Base-by-base conservation (phyloP, 2,113 vertebrate genomes). In the Climacteris rufus region DNA sequence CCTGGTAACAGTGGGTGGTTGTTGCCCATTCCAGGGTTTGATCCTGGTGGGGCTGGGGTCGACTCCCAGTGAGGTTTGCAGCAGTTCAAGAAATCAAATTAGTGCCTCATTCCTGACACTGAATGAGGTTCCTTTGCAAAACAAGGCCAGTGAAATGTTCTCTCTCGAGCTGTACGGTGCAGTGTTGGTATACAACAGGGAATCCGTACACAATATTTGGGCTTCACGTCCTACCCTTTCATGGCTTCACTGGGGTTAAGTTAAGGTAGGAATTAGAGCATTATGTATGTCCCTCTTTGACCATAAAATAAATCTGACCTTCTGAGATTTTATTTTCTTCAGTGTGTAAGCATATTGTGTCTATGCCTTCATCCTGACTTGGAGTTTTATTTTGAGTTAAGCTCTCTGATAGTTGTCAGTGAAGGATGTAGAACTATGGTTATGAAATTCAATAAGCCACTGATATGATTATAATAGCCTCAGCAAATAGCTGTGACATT, bases 321-420 rank as follows among this genome's bases (percentile, higher is more conserved):
- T 79, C 15, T 8, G 61, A 45, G 75, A 37, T 57, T 49, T 75
- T 90, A 35, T 76, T 74, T 94, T 79, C 59, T 76, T 60, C 47
- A 28, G 15, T 64, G 56, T 61, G 11, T 82, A 83, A 94, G 79
- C 50, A 39, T 54, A n/a, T 66, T 74, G 35, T 57, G 33, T 54
- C 50, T 30, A 0, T 54, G 42, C 72, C 68, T 94, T 89, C 42
- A 23, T 77, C 50, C 50, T 25, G 21, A 25, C 28, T 57, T 60
- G 70, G 94, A 44, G 35, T 96, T 92, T 91, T 93, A 64, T 91
- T 89, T 83, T 77, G 50, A 86, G 83, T 74, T 86, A 47, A 83
- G 75, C 40, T 70, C 54, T 8, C 47, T 53, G 82, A 44, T 42
- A 42, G 40, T 16, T 94, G 56, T 83, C 59, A 77, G 68, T 63